Base-by-base conservation (phyloP, 64 coral and sea anemone genomes). In the Porites lutea region DNA sequence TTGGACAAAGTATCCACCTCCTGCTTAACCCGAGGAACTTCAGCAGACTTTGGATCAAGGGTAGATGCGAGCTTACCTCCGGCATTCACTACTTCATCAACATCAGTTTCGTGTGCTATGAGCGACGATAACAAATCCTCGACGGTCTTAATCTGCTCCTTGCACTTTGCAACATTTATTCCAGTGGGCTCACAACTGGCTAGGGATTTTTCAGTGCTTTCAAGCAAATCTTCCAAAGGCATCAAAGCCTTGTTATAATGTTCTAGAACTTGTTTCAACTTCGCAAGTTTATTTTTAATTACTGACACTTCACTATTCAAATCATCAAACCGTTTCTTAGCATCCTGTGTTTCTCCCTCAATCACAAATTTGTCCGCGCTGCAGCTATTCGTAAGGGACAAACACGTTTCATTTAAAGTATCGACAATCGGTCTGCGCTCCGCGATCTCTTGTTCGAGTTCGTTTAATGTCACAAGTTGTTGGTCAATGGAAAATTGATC, bases 321-420 rank as follows among this genome's bases (percentile, higher is more conserved):
- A 47, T 46, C 69, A 37, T 94, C 95, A 79, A 94, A 99, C 5
- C 97, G 92, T 86, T 99, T 96, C 71, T 72, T 88, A 19, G 93
- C 88, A 77, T 99, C 97, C 79, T 96, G 84, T 0, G 79, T 92
- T 58, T 99, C 94, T 23, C 94, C 97, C 46, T 96, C 97, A 8
- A 96, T 93, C 16, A 99, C 90, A 74, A 75, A 99, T 69, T 94
- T 89, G 58, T 99, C 97, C 77, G 91, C 89, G 27, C 92, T 89
- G 58, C 94, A 96, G 50, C 72, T 96, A 52, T 99, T 74, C 23
- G 93, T 74, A 8, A 99, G 83, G 77, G 84, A 87, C 46, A 88
- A 81, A 54, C 88, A 87, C 6, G 92, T 93, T 27, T 99, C 91
- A 19, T 91, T 93, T 48, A 91, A 15, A 44, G 80, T 65, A 27